Percentiles rank a stretch among this genome's conserved stretches.
Conservation (phyloP, 2,797 vertebrate species). For the Kryptolebias ocellatus region DNA sequence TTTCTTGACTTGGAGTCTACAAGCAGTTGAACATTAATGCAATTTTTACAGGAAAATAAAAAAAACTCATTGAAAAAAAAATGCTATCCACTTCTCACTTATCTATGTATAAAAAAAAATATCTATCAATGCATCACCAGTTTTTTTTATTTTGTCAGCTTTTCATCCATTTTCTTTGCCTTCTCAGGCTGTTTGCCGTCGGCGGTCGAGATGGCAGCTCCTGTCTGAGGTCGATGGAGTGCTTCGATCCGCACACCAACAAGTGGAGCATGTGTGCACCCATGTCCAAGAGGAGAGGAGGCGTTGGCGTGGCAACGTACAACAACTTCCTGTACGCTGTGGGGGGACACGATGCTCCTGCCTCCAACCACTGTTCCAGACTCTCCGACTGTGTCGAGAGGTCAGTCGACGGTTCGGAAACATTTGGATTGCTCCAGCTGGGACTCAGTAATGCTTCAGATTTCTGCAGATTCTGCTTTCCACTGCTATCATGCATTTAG, state of each 20-base stretch:
- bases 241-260: conserved; percentile 97
- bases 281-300: conserved; percentile 94
- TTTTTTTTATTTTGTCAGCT: conserved; percentile 7
- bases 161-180: not conserved
- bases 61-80: conserved; percentile 1
- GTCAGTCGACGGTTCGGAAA: conserved; percentile 69
- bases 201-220: conserved; percentile 96
- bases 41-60: conserved; percentile 53
- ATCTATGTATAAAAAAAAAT: conserved; percentile 14
- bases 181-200: conserved; percentile 90
- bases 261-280: conserved; percentile 95
- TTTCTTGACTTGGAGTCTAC: conserved; percentile 56
- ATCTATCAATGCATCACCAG: conserved; percentile 25
- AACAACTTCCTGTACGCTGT: conserved; percentile 95
- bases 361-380: conserved; percentile 93
- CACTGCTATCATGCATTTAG: conserved; percentile 48
- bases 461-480: conserved; percentile 11
- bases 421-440: conserved; percentile 1
- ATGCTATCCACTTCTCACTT: no score
- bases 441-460: conserved; percentile 1
- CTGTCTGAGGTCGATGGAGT: conserved; percentile 96
- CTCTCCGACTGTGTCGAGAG: conserved; percentile 96
- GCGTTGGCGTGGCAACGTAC: conserved; percentile 93
- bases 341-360: conserved; percentile 95
- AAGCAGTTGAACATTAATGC: conserved; percentile 51